Evolutionary conservation across 2,797 vertebrate species (phyloP), one percentile per base, ranked within the genome.

Genomic region (Muraenolepis orangiensis): DNA sequence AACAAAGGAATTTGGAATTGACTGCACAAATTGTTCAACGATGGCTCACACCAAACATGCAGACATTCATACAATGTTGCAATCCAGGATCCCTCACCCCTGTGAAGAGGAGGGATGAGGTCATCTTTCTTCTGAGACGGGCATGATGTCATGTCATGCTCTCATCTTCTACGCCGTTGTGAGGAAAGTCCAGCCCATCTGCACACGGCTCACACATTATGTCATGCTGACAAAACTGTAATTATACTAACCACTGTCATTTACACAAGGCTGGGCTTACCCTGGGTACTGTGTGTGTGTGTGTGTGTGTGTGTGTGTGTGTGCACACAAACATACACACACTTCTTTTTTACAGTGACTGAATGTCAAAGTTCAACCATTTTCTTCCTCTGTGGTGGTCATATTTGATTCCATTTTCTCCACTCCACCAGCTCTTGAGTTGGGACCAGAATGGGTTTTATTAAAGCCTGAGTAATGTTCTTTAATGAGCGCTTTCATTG

Each of bases 211-310:
- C 69, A 34, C 77, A 77, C 80, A 86, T 87, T 87, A 89, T 85
- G 87, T 91, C 92, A 92, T 88, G 84, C 85, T 86, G 81, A 79
- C 87, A 81, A 74, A 85, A 78, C 78, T 87, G 76, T 88, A 91
- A 90, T 91, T 88, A 90, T 64, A 83, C 83, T 78, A 77, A 74
- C 80, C 85, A 46, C 77, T 82, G 74, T 84, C 80, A 88, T 86
- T 85, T 86, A 75, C 69, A 79, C 75, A 69, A 51, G 81, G 73
- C 75, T 80, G 77, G 81, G 38, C 42, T 80, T 69, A 72, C 71
- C 74, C 69, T 51, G 26, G 67, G 71, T 76, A 70, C 1, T 16
- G 26, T 64, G 70, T 23, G 72, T 30, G 32, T 70, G 23, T 42
- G 4, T 74, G 64, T n/a, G 4, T 68, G 64, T 72, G 76, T 81